Evolutionary conservation across 2,113 vertebrate genomes (phyloP).

Genomic region (Chauna torquata): DNA sequence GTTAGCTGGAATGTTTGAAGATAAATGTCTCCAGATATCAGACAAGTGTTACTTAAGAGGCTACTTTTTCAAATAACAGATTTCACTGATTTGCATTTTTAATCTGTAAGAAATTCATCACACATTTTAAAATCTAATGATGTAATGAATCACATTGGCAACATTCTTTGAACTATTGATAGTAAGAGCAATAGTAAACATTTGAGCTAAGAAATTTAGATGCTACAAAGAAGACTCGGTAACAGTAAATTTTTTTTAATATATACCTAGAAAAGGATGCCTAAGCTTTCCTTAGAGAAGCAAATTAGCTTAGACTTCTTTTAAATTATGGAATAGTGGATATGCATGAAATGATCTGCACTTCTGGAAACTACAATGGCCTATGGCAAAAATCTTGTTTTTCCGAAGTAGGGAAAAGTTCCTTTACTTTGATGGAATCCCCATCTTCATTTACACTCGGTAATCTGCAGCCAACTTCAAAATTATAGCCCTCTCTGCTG

Average conservation of each 20-base stretch:
- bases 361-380: neutral
- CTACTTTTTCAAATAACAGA: constrained; percentile 20
- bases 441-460: neutral
- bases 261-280: neutral
- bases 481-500: neutral
- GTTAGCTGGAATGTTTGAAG: neutral
- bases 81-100: neutral
- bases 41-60: too few species aligned
- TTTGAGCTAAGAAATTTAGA: neutral
- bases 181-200: neutral
- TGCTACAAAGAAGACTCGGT: neutral
- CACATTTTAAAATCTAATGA: neutral
- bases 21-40: neutral
- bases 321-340: neutral
- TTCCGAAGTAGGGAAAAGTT: neutral
- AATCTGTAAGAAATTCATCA: constrained; percentile 21
- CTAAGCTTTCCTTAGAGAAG: neutral
- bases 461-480: neutral
- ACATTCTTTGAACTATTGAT: neutral
- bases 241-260: neutral
- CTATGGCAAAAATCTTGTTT: neutral
- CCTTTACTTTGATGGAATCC: neutral
- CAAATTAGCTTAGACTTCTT: neutral
- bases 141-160: neutral
- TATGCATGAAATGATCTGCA: neutral